Base-by-base conservation (phyloP, 2,113 vertebrate genomes). In the Asarcornis scutulata region DNA sequence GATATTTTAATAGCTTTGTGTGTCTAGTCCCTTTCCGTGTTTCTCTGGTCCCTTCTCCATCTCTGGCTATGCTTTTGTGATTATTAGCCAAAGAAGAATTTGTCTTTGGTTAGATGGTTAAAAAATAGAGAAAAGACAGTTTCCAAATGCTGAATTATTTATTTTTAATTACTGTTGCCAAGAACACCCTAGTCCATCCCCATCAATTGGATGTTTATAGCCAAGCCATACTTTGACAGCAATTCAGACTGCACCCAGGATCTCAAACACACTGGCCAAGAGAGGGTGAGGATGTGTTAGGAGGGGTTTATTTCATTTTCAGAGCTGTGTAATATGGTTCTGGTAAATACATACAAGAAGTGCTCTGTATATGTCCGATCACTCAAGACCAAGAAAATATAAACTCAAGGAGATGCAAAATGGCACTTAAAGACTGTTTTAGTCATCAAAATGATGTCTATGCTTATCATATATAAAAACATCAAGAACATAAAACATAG, bases 291-390 rank as follows among this genome's bases (percentile, higher is more conserved):
- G 12, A 26, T 23, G 5, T 27, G 22, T 52, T 44, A 38, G 22
- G 25, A 58, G 15, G 13, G 6, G 2, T 5, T 83, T 53, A 18
- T 32, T 73, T 34, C 34, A 17, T n/a, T 72, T 32, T 38, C 48
- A 69, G 63, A 86, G 11, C 8, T 85, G 32, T 46, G 18, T 34
- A 7, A 66, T 11, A 14, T 12, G 5, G 6, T 29, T 14, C 29
- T 85, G 34, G 6, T 11, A 7, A 79, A 75, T n/a, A 9, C 7
- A 2, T 16, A 32, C 26, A 18, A 75, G 34, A 58, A 81, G 50
- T 53, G 2, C 1, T n/a, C 7, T 4, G 5, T 38, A 4, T 7
- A n/a, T 4, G 14, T 53, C 31, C 50, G 7, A 60, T 60, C 27
- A 17, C 1, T 5, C 13, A 17, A 76, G 58, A 63, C 27, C 10